phyloP scores from a whole-genome alignment of 2,113 vertebrate species.

The Triplophysa siluroides region DNA sequence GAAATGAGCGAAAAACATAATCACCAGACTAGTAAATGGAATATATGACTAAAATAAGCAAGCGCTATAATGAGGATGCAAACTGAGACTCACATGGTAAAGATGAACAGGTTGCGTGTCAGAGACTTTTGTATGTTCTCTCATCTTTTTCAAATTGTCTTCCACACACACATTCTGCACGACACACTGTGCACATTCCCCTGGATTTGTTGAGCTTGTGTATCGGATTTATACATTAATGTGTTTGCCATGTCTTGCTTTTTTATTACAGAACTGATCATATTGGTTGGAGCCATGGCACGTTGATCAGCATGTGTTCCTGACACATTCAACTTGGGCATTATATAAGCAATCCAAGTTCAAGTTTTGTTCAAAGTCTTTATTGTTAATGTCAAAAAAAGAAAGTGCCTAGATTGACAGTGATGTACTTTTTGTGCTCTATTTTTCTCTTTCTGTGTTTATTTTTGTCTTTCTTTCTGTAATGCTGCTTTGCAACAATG shows the following conservation, averaged over 20 bases:
- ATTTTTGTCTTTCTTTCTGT: too few relatives aligned
- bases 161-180: neutral
- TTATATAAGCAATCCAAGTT: conserved; percentile 57
- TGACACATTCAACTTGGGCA: conserved; percentile 57
- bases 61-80: conserved; percentile 25
- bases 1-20: neutral
- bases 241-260: neutral
- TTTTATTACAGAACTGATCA: neutral
- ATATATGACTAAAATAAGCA: conserved; percentile 2
- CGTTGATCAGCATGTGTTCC: neutral
- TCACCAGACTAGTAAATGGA: neutral
- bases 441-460: too few relatives aligned
- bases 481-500: too few relatives aligned
- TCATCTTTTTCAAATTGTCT: conserved; percentile 3
- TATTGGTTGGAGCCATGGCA: neutral
- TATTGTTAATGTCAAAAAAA: neutral
- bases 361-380: neutral
- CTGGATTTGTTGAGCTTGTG: neutral
- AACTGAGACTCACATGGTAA: conserved; percentile 16
- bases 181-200: neutral
- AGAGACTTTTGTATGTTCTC: conserved; percentile 2
- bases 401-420: neutral
- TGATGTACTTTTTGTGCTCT: too few relatives aligned
- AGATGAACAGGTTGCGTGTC: conserved; percentile 10
- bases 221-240: neutral